Evolutionary conservation across 2,888 invertebrate genomes (phyloP), one percentile per base, ranked within the genome.

Genomic region (Andrena hattorfiana): DNA sequence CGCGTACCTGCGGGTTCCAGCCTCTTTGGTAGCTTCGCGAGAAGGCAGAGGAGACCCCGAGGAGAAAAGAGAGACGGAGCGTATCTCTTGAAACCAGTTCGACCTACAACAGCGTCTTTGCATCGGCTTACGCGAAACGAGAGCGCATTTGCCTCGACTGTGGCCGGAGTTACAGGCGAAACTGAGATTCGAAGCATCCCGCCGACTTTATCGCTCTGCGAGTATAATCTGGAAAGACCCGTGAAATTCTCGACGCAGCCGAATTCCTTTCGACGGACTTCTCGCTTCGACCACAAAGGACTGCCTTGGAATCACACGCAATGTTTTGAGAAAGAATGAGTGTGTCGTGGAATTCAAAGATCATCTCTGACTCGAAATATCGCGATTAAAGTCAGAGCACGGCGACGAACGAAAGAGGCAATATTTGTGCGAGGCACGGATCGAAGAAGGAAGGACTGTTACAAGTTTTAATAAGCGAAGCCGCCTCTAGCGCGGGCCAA

Each of bases 71-170:
- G 56, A 13, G 20, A 69, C 51, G 49, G 68, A 78, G 59, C 66
- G 75, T 77, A 75, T 85, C 74, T 83, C 77, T 81, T 73, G 71
- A 77, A 87, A 87, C 85, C 85, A 87, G 87, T 87, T 87, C 81
- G 80, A 87, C 81, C 77, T 83, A 83, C 75, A 87, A 81, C 75
- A 83, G 83, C 78, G 72, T 73, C 83, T 87, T 87, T 87, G 83
- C 83, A 78, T 87, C 75, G 76, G 59, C 71, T 71, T 70, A 28
- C 62, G 69, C 49, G 76, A 76, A 80, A 76, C 60, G 70, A 66
- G 66, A 76, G 48, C 79, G 59, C 64, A 51, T 60, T 73, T 49
- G 28, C 51, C 10, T 26, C 69, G 35, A 42, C 68, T n/a, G 72
- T 48, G 51, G 62, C 2, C 60, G 56, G 54, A 70, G 75, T 70